Conservation (phyloP, 1,140 invertebrate species). For the Habropoda laboriosa region DNA sequence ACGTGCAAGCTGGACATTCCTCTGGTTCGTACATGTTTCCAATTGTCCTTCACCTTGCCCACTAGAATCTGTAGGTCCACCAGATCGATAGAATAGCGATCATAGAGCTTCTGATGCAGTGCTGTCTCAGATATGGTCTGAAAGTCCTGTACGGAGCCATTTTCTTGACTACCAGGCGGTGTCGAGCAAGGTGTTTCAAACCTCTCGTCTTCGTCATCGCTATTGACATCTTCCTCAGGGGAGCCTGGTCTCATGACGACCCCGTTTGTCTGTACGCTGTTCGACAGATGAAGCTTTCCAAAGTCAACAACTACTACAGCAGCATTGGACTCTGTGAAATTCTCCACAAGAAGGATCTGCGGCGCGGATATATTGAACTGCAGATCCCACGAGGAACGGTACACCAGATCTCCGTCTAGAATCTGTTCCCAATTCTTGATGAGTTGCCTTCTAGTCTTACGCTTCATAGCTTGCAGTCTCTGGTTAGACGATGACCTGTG, state of each 20-base stretch:
- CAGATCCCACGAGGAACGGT: constrained; percentile 91
- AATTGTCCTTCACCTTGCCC: constrained; percentile 93
- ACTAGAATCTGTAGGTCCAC: constrained; percentile 94
- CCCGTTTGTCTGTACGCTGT: constrained; percentile 75
- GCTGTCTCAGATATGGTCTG: constrained; percentile 84
- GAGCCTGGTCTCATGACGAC: constrained; percentile 67
- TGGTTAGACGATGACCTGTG: constrained; percentile 81
- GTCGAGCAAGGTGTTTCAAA: constrained; percentile 97
- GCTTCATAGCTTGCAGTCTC: constrained; percentile 87
- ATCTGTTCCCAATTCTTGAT: constrained; percentile 94
- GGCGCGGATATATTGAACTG: constrained; percentile 96
- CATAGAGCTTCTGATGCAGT: constrained; percentile 89
- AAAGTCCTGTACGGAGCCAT: constrained; percentile 81
- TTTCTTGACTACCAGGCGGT: constrained; percentile 90
- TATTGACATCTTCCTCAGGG: constrained; percentile 69
- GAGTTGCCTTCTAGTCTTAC: constrained; percentile 89
- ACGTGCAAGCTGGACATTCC: constrained; percentile 92
- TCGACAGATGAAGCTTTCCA: constrained; percentile 89
- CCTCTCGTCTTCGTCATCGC: constrained; percentile 83
- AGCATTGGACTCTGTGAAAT: constrained; percentile 89
- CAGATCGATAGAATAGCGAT: constrained; percentile 92
- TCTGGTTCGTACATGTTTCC: constrained; percentile 92
- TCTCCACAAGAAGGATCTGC: constrained; percentile 94
- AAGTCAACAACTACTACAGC: constrained; percentile 93
- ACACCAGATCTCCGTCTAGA: constrained; percentile 86